phyloP scores from a whole-genome alignment of 2,797 vertebrate genomes.

The Naso thynnoides region DNA sequence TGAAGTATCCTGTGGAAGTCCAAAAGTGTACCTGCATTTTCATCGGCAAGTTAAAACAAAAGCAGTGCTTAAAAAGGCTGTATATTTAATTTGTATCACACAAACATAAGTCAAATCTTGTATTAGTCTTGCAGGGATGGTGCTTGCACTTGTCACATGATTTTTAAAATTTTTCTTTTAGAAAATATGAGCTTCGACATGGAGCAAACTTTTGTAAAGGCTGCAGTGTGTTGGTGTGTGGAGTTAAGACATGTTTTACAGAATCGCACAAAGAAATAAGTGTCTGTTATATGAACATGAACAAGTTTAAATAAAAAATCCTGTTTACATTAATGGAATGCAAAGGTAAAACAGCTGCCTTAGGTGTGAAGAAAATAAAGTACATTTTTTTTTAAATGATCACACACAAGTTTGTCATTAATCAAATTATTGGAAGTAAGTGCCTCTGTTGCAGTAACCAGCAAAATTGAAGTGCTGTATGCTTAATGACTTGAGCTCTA shows the following conservation, averaged over 20 bases:
- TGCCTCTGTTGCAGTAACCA: slow-evolving; percentile 69
- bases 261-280: background rate
- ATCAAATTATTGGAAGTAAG: slow-evolving; percentile 54
- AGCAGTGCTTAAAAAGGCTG: background rate
- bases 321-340: background rate
- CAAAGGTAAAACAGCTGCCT: background rate
- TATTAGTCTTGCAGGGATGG: background rate
- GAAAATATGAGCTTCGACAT: too few species aligned
- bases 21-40: slow-evolving; percentile 4
- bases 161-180: background rate
- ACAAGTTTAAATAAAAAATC: background rate
- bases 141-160: background rate
- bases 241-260: slow-evolving; percentile 52
- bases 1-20: slow-evolving; percentile 25
- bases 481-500: slow-evolving; percentile 62
- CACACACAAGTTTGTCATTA: slow-evolving; percentile 48
- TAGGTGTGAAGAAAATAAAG: slow-evolving; percentile 15
- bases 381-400: slow-evolving; percentile 28
- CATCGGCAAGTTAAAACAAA: background rate
- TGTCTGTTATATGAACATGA: background rate
- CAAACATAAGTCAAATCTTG: slow-evolving; percentile 6
- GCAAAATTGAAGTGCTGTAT: slow-evolving; percentile 71
- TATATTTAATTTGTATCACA: background rate
- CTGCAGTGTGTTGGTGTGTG: slow-evolving; percentile 36
- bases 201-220: slow-evolving; percentile 3